Conservation (phyloP, 2,113 vertebrate genomes). For the Lynx canadensis region DNA sequence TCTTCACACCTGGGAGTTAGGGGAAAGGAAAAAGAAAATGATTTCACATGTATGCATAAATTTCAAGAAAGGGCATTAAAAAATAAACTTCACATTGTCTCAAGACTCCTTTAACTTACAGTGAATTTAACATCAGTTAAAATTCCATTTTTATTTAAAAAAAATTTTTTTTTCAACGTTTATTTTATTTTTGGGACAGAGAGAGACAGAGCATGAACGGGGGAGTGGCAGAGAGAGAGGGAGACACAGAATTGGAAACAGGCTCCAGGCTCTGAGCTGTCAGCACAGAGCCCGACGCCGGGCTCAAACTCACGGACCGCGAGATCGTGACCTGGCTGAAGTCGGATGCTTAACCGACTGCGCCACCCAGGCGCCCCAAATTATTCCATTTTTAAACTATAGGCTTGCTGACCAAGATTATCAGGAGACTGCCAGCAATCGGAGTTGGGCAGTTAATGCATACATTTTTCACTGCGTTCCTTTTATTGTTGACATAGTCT, state of each 20-base stretch:
- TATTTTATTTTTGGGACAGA: too few relatives aligned
- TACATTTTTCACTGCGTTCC: background rate
- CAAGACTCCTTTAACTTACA: background rate
- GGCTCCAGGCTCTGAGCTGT: too few relatives aligned
- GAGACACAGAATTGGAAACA: too few relatives aligned
- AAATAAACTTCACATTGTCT: background rate
- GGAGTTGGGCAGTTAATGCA: background rate
- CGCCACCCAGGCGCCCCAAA: background rate
- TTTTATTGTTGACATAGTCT: background rate
- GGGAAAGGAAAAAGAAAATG: background rate
- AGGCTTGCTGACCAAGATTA: conserved; percentile 4
- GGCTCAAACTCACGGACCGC: too few relatives aligned
- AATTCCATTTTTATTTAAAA: background rate
- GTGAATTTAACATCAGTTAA: conserved; percentile 4
- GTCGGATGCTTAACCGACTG: too few relatives aligned
- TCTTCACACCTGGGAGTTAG: background rate
- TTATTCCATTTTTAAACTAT: background rate
- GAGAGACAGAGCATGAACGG: too few relatives aligned
- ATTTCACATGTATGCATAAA: background rate
- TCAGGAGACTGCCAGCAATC: background rate
- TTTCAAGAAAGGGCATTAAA: background rate
- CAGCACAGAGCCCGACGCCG: too few relatives aligned
- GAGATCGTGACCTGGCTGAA: too few relatives aligned
- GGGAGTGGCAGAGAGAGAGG: too few relatives aligned
- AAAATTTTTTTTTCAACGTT: too few relatives aligned